phyloP scores from a whole-genome alignment of 2,113 vertebrate genomes.

The Formicarius rufipectus region DNA sequence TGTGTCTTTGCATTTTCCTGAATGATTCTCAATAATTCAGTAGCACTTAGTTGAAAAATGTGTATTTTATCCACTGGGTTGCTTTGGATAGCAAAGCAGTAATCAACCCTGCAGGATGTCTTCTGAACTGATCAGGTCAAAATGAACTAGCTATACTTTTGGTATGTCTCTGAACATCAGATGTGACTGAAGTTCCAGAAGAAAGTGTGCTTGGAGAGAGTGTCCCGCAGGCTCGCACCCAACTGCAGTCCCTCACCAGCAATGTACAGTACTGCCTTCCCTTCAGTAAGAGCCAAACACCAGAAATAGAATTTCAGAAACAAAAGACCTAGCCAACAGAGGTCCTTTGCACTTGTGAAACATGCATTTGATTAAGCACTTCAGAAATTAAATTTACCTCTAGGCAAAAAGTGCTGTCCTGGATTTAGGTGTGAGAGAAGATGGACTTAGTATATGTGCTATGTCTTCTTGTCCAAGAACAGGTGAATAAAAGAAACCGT shows the following conservation, averaged over 20 bases:
- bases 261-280: neutral
- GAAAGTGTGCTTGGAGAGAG: neutral
- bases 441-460: neutral
- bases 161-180: neutral
- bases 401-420: neutral
- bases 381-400: neutral
- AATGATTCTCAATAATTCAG: neutral
- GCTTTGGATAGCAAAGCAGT: neutral
- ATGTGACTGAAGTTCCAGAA: neutral
- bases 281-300: neutral
- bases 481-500: neutral
- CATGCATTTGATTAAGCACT: neutral
- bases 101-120: neutral
- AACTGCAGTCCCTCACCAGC: neutral
- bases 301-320: neutral
- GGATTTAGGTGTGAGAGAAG: neutral
- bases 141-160: neutral
- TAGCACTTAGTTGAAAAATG: neutral
- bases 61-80: neutral
- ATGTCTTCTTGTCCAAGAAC: neutral
- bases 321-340: neutral
- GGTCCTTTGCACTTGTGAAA: neutral
- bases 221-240: rapidly evolving
- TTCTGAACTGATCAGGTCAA: neutral
- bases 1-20: neutral